Conservation (phyloP, 35 echinoderm and acorn worm species). For the Chiridota heheva region DNA sequence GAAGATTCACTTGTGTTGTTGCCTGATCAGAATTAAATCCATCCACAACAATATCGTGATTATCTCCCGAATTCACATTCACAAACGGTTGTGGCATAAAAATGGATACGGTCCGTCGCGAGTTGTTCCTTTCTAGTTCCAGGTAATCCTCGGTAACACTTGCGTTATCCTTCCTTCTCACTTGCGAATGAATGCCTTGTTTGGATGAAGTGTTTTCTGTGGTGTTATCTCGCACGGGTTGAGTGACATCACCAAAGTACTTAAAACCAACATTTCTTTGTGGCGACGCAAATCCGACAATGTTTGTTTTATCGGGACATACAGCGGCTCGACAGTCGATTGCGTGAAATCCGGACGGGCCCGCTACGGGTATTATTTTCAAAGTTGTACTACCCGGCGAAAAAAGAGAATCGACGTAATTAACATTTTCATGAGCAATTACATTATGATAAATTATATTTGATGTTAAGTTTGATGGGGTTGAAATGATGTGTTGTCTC, state of each 20-base stretch:
- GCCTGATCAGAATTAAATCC: background rate
- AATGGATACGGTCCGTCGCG: no score
- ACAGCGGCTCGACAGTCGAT: no score
- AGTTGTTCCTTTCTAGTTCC: background rate
- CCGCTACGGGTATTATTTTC: no score
- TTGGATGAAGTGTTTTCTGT: constrained; percentile 13
- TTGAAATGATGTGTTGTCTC: no score
- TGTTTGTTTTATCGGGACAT: constrained; percentile 44
- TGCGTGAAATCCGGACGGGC: no score
- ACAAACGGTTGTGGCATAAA: no score
- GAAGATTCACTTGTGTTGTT: background rate
- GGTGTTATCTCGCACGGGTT: constrained; percentile 14
- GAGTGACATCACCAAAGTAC: no score
- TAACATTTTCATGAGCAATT: no score
- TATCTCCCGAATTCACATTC: constrained; percentile 32
- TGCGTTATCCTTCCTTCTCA: background rate
- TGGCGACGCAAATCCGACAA: constrained; percentile 53
- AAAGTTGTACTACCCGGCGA: no score
- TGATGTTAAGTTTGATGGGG: no score
- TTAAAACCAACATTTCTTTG: constrained; percentile 25
- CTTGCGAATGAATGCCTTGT: background rate
- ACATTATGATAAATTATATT: no score
- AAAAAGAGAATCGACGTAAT: no score
- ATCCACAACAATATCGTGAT: background rate
- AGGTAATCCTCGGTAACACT: background rate